A percentile compares a stretch with the other conserved stretches of the same genome.
Evolutionary conservation across 2,888 invertebrate genomes (phyloP).

Genomic region (Congeria kusceri): DNA sequence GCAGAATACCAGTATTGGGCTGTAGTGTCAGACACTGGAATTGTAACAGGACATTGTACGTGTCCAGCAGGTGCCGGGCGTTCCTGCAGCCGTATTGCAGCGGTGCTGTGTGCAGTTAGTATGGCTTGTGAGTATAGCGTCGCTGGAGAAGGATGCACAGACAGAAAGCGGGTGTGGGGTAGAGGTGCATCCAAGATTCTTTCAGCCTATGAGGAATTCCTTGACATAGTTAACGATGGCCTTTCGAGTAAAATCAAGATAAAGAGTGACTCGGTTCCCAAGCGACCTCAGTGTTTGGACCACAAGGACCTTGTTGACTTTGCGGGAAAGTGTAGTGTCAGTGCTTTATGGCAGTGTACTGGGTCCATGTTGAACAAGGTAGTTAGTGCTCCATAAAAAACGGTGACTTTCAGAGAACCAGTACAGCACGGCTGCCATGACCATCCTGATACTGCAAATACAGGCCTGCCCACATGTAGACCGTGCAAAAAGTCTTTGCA

Average conservation of each 20-base stretch:
- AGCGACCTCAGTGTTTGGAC: constrained; percentile 14
- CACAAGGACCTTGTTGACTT: constrained; percentile 12
- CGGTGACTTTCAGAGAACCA: background rate
- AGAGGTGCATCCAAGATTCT: constrained; percentile 26
- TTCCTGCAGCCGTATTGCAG: constrained; percentile 41
- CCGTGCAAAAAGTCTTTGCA: constrained; percentile 17
- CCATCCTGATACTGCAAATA: background rate
- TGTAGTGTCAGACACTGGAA: constrained; percentile 1
- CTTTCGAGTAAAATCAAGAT: background rate
- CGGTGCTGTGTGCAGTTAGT: constrained; percentile 31
- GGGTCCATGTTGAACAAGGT: constrained; percentile 34
- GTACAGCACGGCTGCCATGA: constrained; percentile 15
- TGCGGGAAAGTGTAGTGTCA: background rate
- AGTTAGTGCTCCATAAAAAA: constrained; percentile 20
- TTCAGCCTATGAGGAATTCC: constrained; percentile 6
- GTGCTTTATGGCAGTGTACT: constrained; percentile 18
- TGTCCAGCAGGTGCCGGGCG: constrained; percentile 34
- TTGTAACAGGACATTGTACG: constrained; percentile 27
- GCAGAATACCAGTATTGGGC: constrained; percentile 28
- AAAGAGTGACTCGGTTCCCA: background rate
- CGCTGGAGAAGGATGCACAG: constrained; percentile 43
- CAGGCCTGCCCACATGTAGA: background rate
- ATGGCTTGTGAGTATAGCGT: constrained; percentile 34
- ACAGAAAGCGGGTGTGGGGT: constrained; percentile 30
- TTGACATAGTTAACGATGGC: constrained; percentile 9